A percentile compares a stretch with the other conserved stretches of the same genome.
These are phyloP conservation scores for Gonocerus acuteangulatus DNA, from an alignment of 2,888 invertebrate species.

Conservation along the genomic window DNA sequence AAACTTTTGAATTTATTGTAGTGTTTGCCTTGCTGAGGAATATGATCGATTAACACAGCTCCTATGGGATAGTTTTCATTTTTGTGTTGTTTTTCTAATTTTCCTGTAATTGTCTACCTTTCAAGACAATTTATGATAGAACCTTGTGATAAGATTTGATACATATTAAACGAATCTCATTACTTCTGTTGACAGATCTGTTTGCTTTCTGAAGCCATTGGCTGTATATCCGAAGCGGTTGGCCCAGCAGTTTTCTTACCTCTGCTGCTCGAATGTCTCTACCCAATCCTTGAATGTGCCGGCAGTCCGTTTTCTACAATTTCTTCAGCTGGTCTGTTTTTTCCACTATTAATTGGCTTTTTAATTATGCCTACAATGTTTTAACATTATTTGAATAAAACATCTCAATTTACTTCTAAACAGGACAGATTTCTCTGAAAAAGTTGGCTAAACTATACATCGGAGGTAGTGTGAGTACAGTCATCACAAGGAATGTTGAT, in stretches of 20 bases:
- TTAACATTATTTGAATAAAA: no score
- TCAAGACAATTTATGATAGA: no score
- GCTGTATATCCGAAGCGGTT: slow-evolving; percentile 52
- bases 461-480: slow-evolving; percentile 48
- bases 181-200: slow-evolving; percentile 43
- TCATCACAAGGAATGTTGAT: slow-evolving; percentile 62
- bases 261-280: slow-evolving; percentile 58
- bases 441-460: slow-evolving; percentile 1
- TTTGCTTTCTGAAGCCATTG: slow-evolving; percentile 62
- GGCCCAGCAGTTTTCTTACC: slow-evolving; percentile 49
- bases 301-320: slow-evolving; percentile 38
- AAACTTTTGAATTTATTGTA: no score
- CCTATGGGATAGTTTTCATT: no score
- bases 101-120: no score
- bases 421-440: neutral
- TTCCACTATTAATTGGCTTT: neutral
- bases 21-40: no score
- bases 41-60: no score
- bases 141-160: no score
- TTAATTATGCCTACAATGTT: no score
- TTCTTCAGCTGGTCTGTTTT: slow-evolving; percentile 36
- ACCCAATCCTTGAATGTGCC: slow-evolving; percentile 61
- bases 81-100: no score
- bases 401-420: no score
- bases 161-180: no score